Evolutionary conservation across 2,797 vertebrate genomes (phyloP).

Genomic region (Hipposideros larvatus): DNA sequence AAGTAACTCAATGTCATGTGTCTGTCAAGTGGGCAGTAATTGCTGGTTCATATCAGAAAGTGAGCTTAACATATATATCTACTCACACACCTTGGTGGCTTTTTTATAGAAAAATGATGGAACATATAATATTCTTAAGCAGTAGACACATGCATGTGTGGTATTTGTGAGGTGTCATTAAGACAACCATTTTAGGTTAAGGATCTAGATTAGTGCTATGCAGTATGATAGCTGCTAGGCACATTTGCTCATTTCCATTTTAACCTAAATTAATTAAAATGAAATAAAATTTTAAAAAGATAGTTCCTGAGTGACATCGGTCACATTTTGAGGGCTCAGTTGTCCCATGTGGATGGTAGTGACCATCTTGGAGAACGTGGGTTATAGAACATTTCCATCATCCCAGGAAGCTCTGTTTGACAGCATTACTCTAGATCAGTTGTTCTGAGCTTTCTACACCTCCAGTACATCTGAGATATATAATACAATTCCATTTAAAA

Average conservation of each 20-base stretch:
- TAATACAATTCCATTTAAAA: background rate
- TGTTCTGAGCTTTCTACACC: background rate
- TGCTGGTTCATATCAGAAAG: background rate
- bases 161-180: background rate
- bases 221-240: background rate
- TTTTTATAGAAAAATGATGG: background rate
- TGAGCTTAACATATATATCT: background rate
- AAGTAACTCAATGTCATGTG: background rate
- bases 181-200: background rate
- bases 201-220: background rate
- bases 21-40: background rate
- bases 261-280: background rate
- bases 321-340: background rate
- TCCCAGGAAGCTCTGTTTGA: background rate
- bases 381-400: background rate
- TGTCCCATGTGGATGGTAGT: background rate
- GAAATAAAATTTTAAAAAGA: background rate
- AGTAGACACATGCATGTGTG: background rate
- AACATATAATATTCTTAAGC: background rate
- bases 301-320: background rate
- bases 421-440: too few relatives aligned
- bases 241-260: background rate
- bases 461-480: background rate
- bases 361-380: background rate
- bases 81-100: background rate